Evolutionary conservation across 2,113 vertebrate genomes (phyloP).

Genomic region (Illadopsis cleaveri): DNA sequence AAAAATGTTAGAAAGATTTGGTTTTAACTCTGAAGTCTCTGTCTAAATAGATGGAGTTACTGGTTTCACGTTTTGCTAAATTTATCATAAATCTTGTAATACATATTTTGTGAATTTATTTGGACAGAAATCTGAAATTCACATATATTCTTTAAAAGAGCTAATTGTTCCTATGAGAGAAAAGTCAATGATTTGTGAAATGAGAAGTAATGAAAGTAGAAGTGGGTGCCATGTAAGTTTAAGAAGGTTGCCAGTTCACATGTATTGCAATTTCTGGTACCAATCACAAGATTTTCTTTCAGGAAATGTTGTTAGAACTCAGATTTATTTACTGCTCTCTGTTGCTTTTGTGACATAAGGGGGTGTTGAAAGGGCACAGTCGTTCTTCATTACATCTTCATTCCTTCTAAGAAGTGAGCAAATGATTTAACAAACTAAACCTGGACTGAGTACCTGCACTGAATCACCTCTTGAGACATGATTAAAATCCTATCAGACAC

Average conservation of each 20-base stretch:
- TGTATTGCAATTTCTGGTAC: not conserved
- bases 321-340: not conserved
- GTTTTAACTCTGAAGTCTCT: not conserved
- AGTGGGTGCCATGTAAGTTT: not conserved
- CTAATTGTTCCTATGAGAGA: not conserved
- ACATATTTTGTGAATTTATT: not conserved
- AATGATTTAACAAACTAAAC: not conserved
- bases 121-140: not conserved
- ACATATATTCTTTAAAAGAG: not conserved
- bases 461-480: not conserved
- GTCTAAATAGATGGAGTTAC: not conserved
- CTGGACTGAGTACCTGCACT: not conserved
- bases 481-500: not conserved
- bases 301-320: not conserved
- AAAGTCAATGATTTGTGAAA: not conserved
- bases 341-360: not conserved
- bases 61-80: not conserved
- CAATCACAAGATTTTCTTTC: not conserved
- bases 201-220: not conserved
- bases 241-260: not conserved
- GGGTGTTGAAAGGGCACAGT: not conserved
- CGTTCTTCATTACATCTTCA: not conserved
- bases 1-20: not conserved
- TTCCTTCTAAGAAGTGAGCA: not conserved
- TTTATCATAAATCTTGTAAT: not conserved